phyloP scores from a whole-genome alignment of 92 coral and sea anemone species.

The Pocillopora grandis region DNA sequence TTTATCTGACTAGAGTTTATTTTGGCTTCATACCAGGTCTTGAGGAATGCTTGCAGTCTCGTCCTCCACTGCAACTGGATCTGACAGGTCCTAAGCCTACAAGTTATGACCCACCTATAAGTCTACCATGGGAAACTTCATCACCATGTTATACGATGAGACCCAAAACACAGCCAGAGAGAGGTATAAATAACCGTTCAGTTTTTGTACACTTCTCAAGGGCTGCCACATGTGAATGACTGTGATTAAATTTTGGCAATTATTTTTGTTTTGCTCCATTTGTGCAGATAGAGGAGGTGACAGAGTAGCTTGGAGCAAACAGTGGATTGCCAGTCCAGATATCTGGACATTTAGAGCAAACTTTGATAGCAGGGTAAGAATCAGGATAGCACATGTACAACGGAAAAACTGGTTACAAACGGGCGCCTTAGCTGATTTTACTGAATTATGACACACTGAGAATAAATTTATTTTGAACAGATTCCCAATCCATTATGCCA shows the following conservation, averaged over 20 bases:
- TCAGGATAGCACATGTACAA: not conserved
- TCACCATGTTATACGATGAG: constrained; percentile 94
- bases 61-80: constrained; percentile 78
- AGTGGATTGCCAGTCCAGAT: constrained; percentile 91
- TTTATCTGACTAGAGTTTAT: not conserved
- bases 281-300: constrained; percentile 86
- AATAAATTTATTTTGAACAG: too few species aligned
- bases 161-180: constrained; percentile 98
- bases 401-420: too few species aligned
- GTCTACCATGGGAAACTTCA: constrained; percentile 82
- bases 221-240: too few species aligned
- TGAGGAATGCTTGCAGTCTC: constrained; percentile 63
- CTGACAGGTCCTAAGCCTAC: constrained; percentile 90
- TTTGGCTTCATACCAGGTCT: constrained; percentile 30
- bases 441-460: too few species aligned
- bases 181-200: constrained; percentile 47
- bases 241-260: not conserved
- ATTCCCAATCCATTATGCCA: too few species aligned
- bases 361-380: constrained; percentile 81
- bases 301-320: constrained; percentile 95
- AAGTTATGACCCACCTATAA: constrained; percentile 78
- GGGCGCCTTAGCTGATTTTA: too few species aligned
- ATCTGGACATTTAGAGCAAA: constrained; percentile 90
- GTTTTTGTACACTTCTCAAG: not conserved
- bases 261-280: not conserved